phyloP scores from a whole-genome alignment of 1,140 invertebrate species.

The Caerostris darwini region DNA sequence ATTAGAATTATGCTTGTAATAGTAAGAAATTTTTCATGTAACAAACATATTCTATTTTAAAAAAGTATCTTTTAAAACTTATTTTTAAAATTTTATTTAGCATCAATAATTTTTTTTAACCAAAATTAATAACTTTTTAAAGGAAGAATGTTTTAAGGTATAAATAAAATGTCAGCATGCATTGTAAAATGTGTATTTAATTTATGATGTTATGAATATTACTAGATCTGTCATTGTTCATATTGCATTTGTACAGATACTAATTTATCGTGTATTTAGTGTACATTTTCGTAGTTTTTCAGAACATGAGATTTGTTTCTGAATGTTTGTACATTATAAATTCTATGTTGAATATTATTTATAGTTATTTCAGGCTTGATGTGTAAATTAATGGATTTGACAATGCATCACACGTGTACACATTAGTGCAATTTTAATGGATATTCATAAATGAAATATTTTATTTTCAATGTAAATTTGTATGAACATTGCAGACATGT shows the following conservation, averaged over 20 bases:
- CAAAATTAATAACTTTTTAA: neutral
- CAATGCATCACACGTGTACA: neutral
- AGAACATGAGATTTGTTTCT: neutral
- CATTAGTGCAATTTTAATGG: slow-evolving; percentile 55
- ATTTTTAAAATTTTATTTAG: too few species aligned
- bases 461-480: slow-evolving; percentile 17
- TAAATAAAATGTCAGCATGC: neutral
- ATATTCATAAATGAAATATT: neutral
- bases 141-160: neutral
- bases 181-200: neutral
- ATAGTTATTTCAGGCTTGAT: neutral
- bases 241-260: slow-evolving; percentile 36
- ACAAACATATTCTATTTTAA: too few species aligned
- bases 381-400: neutral
- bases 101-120: neutral
- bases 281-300: slow-evolving; percentile 36
- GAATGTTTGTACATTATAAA: slow-evolving; percentile 26
- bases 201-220: neutral
- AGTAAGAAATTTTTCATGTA: too few species aligned
- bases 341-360: slow-evolving; percentile 31
- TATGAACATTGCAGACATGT: neutral
- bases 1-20: too few species aligned
- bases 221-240: slow-evolving; percentile 41
- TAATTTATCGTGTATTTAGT: slow-evolving; percentile 63
- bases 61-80: too few species aligned